These are phyloP conservation scores for Lepidocyrtoides sp. DNA, from an alignment of 2,888 invertebrate genomes.

Conservation along the genomic window DNA sequence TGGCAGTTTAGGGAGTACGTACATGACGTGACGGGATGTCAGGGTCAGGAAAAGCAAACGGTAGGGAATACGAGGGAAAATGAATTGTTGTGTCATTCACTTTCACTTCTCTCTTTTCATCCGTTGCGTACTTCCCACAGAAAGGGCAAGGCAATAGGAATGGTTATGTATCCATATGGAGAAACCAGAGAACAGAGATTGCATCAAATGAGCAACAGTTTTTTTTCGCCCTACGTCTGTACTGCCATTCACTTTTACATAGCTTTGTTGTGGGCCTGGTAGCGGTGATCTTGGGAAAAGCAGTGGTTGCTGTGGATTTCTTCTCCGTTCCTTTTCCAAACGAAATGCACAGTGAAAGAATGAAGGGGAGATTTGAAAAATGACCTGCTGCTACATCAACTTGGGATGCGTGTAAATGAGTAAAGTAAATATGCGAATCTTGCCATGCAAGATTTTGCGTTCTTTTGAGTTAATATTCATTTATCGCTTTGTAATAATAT, in stretches of 20 bases:
- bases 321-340: not conserved
- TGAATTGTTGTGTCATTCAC: not conserved
- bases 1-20: not conserved
- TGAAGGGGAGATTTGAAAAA: not conserved
- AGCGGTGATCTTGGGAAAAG: not conserved
- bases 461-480: slow-evolving; percentile 9
- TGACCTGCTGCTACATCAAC: not conserved
- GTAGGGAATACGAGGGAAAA: not conserved
- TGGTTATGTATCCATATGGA: no score
- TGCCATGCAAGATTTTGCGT: no score
- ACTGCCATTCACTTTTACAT: no score
- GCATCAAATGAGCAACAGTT: slow-evolving; percentile 24
- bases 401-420: not conserved
- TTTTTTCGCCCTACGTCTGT: not conserved
- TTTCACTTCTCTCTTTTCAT: slow-evolving; percentile 3
- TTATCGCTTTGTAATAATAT: not conserved
- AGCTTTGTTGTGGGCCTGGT: not conserved
- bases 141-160: not conserved
- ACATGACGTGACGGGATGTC: slow-evolving; percentile 20
- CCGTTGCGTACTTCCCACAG: not conserved
- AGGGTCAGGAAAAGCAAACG: slow-evolving; percentile 18
- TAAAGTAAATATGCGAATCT: not conserved
- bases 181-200: not conserved
- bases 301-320: slow-evolving; percentile 14
- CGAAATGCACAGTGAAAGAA: not conserved